Evolutionary conservation across 2,888 invertebrate species (phyloP).

Genomic region (Chrysolina haemoptera): DNA sequence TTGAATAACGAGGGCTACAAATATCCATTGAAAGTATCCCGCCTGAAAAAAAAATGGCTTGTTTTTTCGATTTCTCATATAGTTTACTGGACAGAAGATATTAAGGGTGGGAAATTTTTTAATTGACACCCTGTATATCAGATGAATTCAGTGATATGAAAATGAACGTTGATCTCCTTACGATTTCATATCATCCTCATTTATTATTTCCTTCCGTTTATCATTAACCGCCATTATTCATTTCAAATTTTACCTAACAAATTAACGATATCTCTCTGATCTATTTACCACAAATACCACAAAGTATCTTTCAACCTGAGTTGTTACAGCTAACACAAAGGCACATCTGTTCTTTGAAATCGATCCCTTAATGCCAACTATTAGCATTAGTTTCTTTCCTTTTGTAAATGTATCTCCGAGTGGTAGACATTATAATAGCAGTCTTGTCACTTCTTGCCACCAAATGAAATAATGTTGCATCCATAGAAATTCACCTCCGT

Average conservation of each 20-base stretch:
- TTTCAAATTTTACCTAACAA: neutral
- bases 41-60: too few relatives aligned
- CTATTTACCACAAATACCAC: constrained; percentile 8
- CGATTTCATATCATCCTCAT: neutral
- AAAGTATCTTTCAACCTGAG: constrained; percentile 14
- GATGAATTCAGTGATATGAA: too few relatives aligned
- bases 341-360: constrained; percentile 54
- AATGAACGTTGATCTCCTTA: too few relatives aligned
- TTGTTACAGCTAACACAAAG: constrained; percentile 9
- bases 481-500: constrained; percentile 39
- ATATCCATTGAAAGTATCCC: too few relatives aligned
- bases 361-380: constrained; percentile 57
- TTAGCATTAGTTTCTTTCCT: constrained; percentile 57
- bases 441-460: constrained; percentile 46
- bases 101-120: too few relatives aligned
- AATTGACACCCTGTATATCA: too few relatives aligned
- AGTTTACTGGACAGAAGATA: too few relatives aligned
- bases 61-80: too few relatives aligned
- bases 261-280: constrained; percentile 3
- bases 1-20: too few relatives aligned
- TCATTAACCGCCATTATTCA: neutral
- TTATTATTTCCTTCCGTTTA: neutral
- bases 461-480: constrained; percentile 41
- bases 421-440: constrained; percentile 45
- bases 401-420: constrained; percentile 48